phyloP scores from a whole-genome alignment of 2,888 invertebrate genomes.

The Leuctra nigra region DNA sequence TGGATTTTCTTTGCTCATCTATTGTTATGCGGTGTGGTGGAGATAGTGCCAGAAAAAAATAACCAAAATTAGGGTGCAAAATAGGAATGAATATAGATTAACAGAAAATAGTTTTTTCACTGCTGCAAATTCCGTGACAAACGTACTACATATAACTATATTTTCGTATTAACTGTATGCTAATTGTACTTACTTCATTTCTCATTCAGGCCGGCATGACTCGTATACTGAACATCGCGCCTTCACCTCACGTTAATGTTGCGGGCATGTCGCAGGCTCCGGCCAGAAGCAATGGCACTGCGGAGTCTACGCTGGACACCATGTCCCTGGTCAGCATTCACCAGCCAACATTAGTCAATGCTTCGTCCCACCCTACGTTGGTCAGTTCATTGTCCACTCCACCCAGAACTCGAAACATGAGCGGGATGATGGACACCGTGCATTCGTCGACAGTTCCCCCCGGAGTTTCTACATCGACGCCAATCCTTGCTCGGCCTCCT shows the following conservation, averaged over 20 bases:
- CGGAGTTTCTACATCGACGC: conserved; percentile 22
- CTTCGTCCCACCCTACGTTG: conserved; percentile 29
- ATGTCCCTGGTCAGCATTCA: conserved; percentile 28
- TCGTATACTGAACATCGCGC: conserved; percentile 45
- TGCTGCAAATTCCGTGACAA: no score
- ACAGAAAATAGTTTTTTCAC: no score
- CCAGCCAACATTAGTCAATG: conserved; percentile 22
- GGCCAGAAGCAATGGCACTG: conserved; percentile 17
- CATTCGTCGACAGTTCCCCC: conserved; percentile 19
- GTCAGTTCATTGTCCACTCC: conserved; percentile 30
- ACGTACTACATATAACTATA: no score
- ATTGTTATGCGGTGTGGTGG: no score
- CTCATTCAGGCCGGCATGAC: conserved; percentile 45
- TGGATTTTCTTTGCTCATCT: no score
- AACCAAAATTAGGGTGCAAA: no score
- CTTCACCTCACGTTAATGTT: conserved; percentile 23
- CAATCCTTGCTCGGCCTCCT: conserved; percentile 20
- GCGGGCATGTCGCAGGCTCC: conserved; percentile 21
- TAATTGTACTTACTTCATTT: no score
- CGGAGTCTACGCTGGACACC: conserved; percentile 22
- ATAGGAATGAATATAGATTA: no score
- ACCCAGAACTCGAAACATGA: conserved; percentile 24
- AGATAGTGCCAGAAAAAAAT: no score
- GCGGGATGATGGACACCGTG: conserved; percentile 10
- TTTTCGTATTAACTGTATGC: no score